A percentile compares a stretch with the other conserved stretches of the same genome.
Evolutionary conservation across 2,888 invertebrate species (phyloP).

Genomic region (Calliphora vomitoria): DNA sequence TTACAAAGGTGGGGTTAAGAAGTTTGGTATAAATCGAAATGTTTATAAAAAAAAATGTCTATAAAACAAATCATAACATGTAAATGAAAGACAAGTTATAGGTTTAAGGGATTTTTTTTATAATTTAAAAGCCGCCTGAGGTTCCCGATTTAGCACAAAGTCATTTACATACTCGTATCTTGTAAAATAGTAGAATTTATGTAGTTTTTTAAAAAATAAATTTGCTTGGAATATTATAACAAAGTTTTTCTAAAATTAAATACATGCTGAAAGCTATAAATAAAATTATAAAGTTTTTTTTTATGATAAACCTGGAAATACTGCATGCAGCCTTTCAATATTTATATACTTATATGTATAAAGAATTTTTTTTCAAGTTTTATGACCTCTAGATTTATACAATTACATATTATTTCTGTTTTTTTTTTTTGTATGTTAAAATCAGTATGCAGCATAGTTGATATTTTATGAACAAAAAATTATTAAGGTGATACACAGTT

Average conservation of each 20-base stretch:
- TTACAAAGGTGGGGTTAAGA: background rate
- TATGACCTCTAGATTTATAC: slow-evolving; percentile 61
- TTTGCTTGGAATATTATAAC: background rate
- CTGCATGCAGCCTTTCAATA: slow-evolving; percentile 54
- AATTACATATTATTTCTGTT: background rate
- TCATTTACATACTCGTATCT: no score
- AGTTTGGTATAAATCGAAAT: background rate
- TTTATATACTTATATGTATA: slow-evolving; percentile 20
- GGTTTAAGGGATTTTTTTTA: no score
- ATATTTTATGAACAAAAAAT: slow-evolving; percentile 33
- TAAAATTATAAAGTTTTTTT: slow-evolving; percentile 19
- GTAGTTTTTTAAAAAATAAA: background rate
- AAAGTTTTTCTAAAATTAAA: slow-evolving; percentile 39
- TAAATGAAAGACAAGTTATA: background rate
- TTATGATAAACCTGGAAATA: background rate
- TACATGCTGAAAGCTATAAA: slow-evolving; percentile 20
- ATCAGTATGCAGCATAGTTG: slow-evolving; percentile 36
- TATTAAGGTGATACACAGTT: background rate
- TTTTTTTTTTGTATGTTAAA: slow-evolving; percentile 1
- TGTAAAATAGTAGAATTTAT: background rate
- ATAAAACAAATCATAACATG: background rate
- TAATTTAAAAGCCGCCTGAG: no score
- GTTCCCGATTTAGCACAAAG: no score
- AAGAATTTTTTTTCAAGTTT: slow-evolving; percentile 45
- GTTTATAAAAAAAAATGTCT: background rate